Evolutionary conservation across 2,113 vertebrate genomes (phyloP), one percentile per base, ranked within the genome.

Genomic region (Vidua macroura): DNA sequence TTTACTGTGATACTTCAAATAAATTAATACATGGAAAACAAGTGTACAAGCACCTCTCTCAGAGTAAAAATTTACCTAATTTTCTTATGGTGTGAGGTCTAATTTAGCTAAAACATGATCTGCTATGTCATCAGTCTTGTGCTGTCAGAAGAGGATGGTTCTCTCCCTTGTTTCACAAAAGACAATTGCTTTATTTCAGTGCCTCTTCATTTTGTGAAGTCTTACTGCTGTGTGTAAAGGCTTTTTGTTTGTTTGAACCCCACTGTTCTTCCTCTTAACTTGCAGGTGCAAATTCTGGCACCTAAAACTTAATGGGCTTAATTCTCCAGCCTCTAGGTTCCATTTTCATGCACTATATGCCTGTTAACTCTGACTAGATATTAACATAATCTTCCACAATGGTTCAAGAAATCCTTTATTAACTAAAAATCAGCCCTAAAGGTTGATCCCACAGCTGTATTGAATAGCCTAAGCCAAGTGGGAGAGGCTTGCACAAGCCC

Each of bases 1-100:
- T 83, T 86, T 23, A 66, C 19, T 81, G 20, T 63, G 20, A 56
- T 92, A 43, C 35, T 79, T 95, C 24, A 91, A 96, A 95, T 95
- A 96, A 96, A 95, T 68, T 79, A 39, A 74, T 81, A 64, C 2
- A 4, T 49, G 22, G 48, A 66, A 87, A 81, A 46, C 13, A 76
- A 31, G 74, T 27, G 23, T 84, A 58, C 39, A 84, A 67, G 43
- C 8, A 59, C 46, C 14, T 91, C 17, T 23, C 33, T 86, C 23
- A 41, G 24, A 67, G 27, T 66, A 66, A 66, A 87, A 64, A n/a
- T 9, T 69, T 90, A 66, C 8, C 1, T 46, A 35, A 68, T 63
- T 82, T 74, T 52, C 5, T 82, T 87, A 3, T 11, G 25, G 22
- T 78, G 33, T 24, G 8, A 37, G 24, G 11, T 75, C 79, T 80